Evolutionary conservation across 2,113 vertebrate genomes (phyloP).

Genomic region (Poecile atricapillus): DNA sequence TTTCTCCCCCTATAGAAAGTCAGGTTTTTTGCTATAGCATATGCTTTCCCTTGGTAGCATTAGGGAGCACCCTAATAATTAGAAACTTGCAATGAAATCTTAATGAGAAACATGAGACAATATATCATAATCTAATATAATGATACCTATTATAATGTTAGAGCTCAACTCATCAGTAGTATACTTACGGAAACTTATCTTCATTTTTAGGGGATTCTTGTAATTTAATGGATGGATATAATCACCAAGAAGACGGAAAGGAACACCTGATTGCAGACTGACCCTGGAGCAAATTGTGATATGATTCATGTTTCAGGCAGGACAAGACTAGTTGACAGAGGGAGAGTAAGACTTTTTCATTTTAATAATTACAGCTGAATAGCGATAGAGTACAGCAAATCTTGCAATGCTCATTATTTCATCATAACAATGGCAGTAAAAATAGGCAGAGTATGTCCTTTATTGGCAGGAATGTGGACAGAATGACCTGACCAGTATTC

Average conservation of each 20-base stretch:
- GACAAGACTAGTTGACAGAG: not conserved
- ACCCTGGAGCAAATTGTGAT: slow-evolving; percentile 9
- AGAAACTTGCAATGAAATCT: slow-evolving; percentile 51
- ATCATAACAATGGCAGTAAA: not conserved
- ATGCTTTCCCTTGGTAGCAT: not conserved
- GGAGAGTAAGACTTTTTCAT: not conserved
- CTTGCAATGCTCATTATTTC: not conserved
- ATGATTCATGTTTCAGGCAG: slow-evolving; percentile 22
- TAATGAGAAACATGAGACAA: slow-evolving; percentile 61
- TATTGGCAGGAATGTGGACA: not conserved
- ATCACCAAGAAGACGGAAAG: slow-evolving; percentile 25
- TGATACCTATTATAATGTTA: slow-evolving; percentile 55
- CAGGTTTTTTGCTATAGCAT: not conserved
- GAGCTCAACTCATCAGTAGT: slow-evolving; percentile 52
- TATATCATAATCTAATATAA: slow-evolving; percentile 62
- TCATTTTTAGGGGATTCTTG: slow-evolving; percentile 35
- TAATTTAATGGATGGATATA: slow-evolving; percentile 57
- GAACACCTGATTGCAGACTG: slow-evolving; percentile 41
- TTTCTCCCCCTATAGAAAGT: not conserved
- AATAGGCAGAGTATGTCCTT: not conserved
- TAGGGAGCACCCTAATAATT: slow-evolving; percentile 46
- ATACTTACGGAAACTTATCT: slow-evolving; percentile 39
- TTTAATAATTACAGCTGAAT: not conserved
- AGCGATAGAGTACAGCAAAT: not conserved
- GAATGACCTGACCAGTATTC: not conserved